These are phyloP conservation scores for Pogonophryne albipinna DNA, from an alignment of 2,797 vertebrate species.

Conservation along the genomic window DNA sequence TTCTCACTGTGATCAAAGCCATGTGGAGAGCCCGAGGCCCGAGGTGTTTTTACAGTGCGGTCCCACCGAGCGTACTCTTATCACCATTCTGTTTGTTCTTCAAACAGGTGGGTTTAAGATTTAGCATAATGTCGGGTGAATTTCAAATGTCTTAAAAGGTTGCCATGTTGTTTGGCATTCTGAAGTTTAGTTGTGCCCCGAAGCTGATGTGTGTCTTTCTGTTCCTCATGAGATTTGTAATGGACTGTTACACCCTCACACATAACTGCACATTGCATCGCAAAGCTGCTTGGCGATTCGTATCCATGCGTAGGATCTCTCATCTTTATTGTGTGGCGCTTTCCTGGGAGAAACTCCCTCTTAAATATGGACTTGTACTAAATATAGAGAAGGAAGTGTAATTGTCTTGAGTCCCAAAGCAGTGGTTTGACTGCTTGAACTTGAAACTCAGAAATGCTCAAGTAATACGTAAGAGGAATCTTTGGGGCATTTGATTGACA, in stretches of 20 bases:
- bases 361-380: constrained; percentile 28
- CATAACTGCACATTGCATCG: constrained; percentile 26
- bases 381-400: constrained; percentile 9
- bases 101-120: constrained; percentile 36
- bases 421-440: background rate
- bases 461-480: background rate
- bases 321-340: constrained; percentile 34
- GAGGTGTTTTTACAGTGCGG: constrained; percentile 36
- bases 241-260: constrained; percentile 37
- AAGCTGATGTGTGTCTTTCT: constrained; percentile 23
- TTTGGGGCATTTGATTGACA: background rate
- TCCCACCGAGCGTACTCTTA: constrained; percentile 18
- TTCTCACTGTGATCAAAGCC: constrained; percentile 70
- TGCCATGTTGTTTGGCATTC: constrained; percentile 29
- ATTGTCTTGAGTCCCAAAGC: constrained; percentile 16
- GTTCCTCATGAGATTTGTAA: constrained; percentile 41
- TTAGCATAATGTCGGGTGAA: constrained; percentile 1
- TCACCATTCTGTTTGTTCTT: constrained; percentile 40
- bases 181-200: constrained; percentile 13
- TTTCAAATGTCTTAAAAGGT: constrained; percentile 33
- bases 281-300: constrained; percentile 25
- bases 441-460: background rate
- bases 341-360: constrained; percentile 14
- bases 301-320: constrained; percentile 15
- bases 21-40: constrained; percentile 28